Conservation (phyloP, 2,113 vertebrate genomes). For the Erpornis zantholeuca region DNA sequence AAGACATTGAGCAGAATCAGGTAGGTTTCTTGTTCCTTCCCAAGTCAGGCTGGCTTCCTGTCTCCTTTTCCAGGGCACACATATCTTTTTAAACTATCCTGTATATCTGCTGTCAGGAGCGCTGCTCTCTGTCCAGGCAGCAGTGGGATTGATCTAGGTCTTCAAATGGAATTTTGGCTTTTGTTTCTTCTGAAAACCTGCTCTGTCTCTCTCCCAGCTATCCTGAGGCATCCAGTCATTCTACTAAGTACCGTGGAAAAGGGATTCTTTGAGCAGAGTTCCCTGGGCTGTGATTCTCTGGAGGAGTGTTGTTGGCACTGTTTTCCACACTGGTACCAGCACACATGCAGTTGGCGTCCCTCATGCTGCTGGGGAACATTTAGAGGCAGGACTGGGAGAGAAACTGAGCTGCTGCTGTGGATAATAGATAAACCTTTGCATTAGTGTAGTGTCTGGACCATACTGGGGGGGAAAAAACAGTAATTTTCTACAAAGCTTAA, state of each 20-base stretch:
- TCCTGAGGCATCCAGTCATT: neutral
- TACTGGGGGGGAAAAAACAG: rapidly evolving
- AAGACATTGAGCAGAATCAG: neutral
- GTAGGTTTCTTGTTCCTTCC: neutral
- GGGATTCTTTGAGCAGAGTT: neutral
- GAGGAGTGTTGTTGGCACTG: neutral
- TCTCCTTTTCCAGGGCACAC: neutral
- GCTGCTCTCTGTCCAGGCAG: neutral
- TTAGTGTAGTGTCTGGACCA: neutral
- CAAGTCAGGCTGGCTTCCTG: neutral
- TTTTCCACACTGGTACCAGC: neutral
- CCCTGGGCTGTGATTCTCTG: neutral
- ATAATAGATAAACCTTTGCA: neutral
- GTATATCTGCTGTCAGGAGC: neutral
- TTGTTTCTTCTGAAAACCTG: neutral
- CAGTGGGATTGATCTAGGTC: too few species aligned
- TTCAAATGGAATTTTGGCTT: neutral
- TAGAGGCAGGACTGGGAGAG: neutral
- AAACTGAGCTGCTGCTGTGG: neutral
- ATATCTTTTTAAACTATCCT: neutral
- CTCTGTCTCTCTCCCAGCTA: rapidly evolving
- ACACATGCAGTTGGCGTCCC: neutral
- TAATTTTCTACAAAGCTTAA: neutral
- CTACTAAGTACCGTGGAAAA: neutral
- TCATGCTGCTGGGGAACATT: rapidly evolving